Base-by-base conservation (phyloP, 2,888 invertebrate species). In the Hipparchia semele region DNA sequence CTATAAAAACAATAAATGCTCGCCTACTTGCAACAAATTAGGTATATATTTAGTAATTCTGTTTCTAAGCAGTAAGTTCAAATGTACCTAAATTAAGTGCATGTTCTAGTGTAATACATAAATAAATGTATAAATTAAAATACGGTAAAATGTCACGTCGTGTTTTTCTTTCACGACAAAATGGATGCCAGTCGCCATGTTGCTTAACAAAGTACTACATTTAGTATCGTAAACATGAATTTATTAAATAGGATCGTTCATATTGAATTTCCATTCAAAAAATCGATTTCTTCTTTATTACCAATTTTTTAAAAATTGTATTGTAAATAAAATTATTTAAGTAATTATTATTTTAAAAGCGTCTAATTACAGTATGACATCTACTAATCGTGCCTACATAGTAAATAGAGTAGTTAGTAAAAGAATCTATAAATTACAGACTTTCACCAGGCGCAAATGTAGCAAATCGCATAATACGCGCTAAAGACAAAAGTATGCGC, bases 401-500 rank as follows among this genome's bases (percentile, higher is more conserved):
- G 10, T 6, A 23, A 33, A 7, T 2, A 8, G 2, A 53, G 23
- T n/a, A 12, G 13, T 23, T 23, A 23, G 49, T 13, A 51, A 6
- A 4, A 1, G 53, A 65, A 53, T 65, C 65, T 53, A 65, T 12
- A 33, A 67, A 56, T 46, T 61, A 12, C 23, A 45, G 56, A 71
- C 58, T 72, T 72, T 72, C 69, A 74, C 58, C 56, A 59, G 46
- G 70, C 58, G 49, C 58, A 65, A 62, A 60, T 61, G 54, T 70
- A 62, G 53, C 59, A 69, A 45, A 66, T 54, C 54, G 49, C 13
- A 33, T 58, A 70, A 53, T 73, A 56, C 51, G 60, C 51, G 69
- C 69, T 69, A 53, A 23, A 70, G 61, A 66, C n/a, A 71, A 70
- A 74, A 68, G 71, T 73, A 75, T 73, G 65, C 68, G 66, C 72